A percentile compares a stretch with the other conserved stretches of the same genome.
Conservation (phyloP, 2,797 vertebrate species). For the Liasis olivaceus region DNA sequence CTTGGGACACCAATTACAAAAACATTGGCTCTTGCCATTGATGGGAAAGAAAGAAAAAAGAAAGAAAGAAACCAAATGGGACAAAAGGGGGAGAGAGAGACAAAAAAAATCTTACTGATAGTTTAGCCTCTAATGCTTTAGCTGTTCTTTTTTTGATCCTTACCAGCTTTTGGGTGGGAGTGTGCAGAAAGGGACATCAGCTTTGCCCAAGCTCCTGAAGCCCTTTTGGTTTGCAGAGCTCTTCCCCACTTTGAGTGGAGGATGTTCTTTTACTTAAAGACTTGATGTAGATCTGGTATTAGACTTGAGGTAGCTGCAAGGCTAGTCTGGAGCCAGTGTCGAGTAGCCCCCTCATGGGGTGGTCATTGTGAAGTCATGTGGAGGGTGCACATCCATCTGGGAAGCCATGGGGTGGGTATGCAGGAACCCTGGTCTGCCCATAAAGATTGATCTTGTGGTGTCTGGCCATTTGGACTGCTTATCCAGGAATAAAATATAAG, state of each 20-base stretch:
- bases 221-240: too few species aligned
- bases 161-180: neutral
- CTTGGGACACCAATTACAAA: too few species aligned
- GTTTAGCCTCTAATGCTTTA: too few species aligned
- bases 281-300: neutral
- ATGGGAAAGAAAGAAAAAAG: too few species aligned
- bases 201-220: neutral
- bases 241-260: neutral
- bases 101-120: too few species aligned
- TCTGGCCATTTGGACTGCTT: too few species aligned
- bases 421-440: neutral
- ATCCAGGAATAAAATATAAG: too few species aligned
- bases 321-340: neutral
- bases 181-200: too few species aligned
- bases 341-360: neutral
- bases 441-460: neutral
- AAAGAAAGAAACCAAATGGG: too few species aligned
- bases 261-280: neutral
- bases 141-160: neutral
- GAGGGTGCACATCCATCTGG: neutral
- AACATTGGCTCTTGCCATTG: too few species aligned
- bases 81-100: too few species aligned
- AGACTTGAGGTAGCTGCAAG: neutral
- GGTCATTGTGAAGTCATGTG: neutral
- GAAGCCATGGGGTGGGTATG: neutral